These are phyloP conservation scores for Cercopithecus diana DNA, from an alignment of 2,797 vertebrate species.

Conservation along the genomic window DNA sequence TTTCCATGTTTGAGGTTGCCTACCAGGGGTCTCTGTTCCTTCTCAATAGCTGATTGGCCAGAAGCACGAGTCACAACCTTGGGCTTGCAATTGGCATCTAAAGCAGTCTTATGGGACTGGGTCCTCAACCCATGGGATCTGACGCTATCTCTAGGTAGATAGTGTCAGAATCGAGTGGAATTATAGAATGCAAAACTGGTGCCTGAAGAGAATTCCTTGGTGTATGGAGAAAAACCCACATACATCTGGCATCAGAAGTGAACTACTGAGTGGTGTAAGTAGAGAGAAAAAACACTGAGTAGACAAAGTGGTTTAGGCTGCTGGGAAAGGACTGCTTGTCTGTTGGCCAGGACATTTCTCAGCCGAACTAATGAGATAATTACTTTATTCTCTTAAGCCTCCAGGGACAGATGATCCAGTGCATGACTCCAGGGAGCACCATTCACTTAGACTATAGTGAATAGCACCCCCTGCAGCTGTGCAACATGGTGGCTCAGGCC, in stretches of 20 bases:
- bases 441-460: not conserved
- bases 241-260: not conserved
- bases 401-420: not conserved
- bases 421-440: not conserved
- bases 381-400: not conserved
- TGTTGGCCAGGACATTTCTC: not conserved
- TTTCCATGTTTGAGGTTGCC: not conserved
- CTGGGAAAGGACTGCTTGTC: not conserved
- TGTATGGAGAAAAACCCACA: not conserved
- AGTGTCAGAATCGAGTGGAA: not conserved
- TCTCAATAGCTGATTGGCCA: not conserved
- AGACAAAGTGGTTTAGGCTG: not conserved
- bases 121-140: not conserved
- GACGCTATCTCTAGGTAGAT: not conserved
- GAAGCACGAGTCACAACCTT: not conserved
- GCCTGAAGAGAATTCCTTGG: not conserved
- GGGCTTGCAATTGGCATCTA: not conserved
- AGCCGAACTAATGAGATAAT: not conserved
- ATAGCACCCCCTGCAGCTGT: not conserved
- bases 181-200: not conserved
- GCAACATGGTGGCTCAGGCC: not conserved
- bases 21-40: not conserved
- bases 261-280: not conserved
- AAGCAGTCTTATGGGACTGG: not conserved
- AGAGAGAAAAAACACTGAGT: not conserved